phyloP scores from a whole-genome alignment of 2,113 vertebrate genomes.

The Alethe castanea region DNA sequence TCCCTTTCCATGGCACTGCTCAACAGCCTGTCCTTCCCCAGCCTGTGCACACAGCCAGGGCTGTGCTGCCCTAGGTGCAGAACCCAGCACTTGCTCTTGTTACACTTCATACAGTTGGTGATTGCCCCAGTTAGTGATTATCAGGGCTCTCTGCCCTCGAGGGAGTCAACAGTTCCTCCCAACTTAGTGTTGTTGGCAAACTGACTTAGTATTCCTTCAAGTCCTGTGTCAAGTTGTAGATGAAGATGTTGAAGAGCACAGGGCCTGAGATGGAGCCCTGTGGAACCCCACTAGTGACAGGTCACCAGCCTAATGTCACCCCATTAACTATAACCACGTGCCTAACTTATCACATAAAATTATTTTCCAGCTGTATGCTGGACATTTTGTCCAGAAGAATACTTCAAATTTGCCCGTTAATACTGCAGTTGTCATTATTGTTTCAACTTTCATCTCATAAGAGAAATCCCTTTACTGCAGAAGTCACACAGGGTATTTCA shows the following conservation, averaged over 20 bases:
- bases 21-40: neutral
- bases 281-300: neutral
- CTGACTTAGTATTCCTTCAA: neutral
- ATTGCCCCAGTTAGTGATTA: neutral
- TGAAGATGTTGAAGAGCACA: neutral
- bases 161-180: neutral
- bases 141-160: neutral
- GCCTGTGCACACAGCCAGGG: neutral
- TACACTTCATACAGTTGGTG: neutral
- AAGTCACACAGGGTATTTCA: neutral
- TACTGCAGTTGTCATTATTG: neutral
- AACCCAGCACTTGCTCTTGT: neutral
- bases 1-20: neutral
- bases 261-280: neutral
- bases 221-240: too few relatives aligned
- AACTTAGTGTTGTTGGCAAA: neutral
- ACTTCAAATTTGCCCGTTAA: neutral
- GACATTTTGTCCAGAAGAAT: neutral
- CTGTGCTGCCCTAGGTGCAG: neutral
- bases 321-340: neutral
- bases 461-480: neutral
- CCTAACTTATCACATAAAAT: neutral
- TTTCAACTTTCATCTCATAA: neutral
- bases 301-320: neutral
- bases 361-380: neutral